Evolutionary conservation across 2,888 invertebrate genomes (phyloP), one percentile per base, ranked within the genome.

Genomic region (Timema podura): DNA sequence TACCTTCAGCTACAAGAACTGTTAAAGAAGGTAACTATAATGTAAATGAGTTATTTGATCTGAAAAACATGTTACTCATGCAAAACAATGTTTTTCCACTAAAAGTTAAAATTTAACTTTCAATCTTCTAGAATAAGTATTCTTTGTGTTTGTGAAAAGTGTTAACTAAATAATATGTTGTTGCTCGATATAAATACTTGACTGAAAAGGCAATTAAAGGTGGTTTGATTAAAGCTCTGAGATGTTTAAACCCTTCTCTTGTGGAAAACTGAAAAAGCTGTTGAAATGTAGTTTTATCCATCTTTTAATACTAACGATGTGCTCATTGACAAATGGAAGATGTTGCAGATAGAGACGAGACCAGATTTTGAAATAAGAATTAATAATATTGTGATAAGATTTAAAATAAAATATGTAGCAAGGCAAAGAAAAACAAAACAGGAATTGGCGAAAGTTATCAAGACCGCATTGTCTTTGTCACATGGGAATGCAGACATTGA

Each of bases 211-310:
- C 54, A 54, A 54, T 5, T 13, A 9, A 9, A 15, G 49, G 54
- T 54, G 6, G 54, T 54, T 54, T 54, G 54, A 10, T 54, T 5
- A 54, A 54, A 54, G 54, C 54, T 5, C 6, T 54, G 6, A 54
- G 54, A 54, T 54, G 10, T 54, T 54, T 54, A 54, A 54, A 54
- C 54, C 54, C 10, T 6, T 54, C 54, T 54, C 16, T 54, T 54
- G 10, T 54, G 11, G 5, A 54, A 54, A 54, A 11, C n/a, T n/a
- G n/a, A n/a, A n/a, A n/a, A n/a, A n/a, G n/a, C n/a, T n/a, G n/a
- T n/a, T n/a, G n/a, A n/a, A n/a, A n/a, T n/a, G n/a, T n/a, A n/a
- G n/a, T n/a, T n/a, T n/a, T n/a, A n/a, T n/a, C n/a, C n/a, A n/a
- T n/a, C n/a, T n/a, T n/a, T n/a, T n/a, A n/a, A n/a, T n/a, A n/a